Conservation (phyloP, 2,113 vertebrate species). For the Sisor rabdophorus region DNA sequence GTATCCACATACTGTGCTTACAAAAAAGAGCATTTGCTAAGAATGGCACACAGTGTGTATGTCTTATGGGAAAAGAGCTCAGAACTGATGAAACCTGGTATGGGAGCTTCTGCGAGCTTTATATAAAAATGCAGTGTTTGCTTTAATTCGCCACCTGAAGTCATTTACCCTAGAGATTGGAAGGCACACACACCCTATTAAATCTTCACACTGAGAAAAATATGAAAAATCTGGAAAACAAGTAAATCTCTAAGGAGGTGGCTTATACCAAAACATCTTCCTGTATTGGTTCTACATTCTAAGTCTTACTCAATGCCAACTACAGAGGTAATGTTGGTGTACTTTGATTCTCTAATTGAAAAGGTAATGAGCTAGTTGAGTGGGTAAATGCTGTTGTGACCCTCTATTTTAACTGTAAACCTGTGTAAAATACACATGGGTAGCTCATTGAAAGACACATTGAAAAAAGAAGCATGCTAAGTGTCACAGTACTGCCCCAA, state of each 20-base stretch:
- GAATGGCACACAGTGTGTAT: neutral
- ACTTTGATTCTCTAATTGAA: neutral
- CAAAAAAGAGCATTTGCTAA: neutral
- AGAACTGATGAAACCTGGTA: slow-evolving; percentile 8
- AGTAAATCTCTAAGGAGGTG: neutral
- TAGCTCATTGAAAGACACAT: too few species aligned
- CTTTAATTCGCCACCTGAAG: neutral
- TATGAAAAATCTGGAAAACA: neutral
- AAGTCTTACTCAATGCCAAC: neutral
- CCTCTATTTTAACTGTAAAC: neutral
- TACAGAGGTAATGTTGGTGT: neutral
- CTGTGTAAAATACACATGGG: neutral
- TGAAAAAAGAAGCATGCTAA: too few species aligned
- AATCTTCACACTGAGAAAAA: neutral
- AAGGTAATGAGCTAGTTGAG: neutral
- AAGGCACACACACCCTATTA: neutral
- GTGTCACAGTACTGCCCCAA: too few species aligned
- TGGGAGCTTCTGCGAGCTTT: slow-evolving; percentile 6
- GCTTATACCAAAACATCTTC: neutral
- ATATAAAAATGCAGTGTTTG: neutral
- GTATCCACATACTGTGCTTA: neutral
- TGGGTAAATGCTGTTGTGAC: neutral
- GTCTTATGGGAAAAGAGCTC: slow-evolving; percentile 5
- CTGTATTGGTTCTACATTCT: neutral
- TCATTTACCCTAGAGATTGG: neutral